Evolutionary conservation across 2,113 vertebrate species (phyloP), one percentile per base, ranked within the genome.

Genomic region (Aspiorhynchus laticeps): DNA sequence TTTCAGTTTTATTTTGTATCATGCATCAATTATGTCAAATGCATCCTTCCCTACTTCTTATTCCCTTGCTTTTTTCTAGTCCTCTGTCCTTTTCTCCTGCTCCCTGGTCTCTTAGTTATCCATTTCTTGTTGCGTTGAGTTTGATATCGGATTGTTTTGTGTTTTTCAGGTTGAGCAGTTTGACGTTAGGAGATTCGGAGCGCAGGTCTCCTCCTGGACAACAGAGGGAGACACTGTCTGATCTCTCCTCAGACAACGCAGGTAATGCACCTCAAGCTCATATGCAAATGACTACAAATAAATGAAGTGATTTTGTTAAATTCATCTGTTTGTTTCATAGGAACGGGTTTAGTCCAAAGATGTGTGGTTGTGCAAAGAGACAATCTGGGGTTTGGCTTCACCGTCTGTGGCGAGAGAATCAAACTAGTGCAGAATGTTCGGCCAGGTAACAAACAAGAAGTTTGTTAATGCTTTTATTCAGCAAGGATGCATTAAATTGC

Each of bases 321-420:
- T 38, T 2, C 12, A 5, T 9, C 2, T 33, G 24, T 63, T 7
- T n/a, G n/a, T 69, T 46, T 67, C 24, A 1, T 86, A 95, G 93
- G 88, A 69, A 87, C 93, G 88, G 97, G 98, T 15, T 94, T 98
- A 65, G 96, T 98, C 36, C 97, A 99, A 43, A 96, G 98, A 86
- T 99, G 97, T 7, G 97, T 99, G 92, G 95, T 99, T 7, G 97
- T 99, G 87, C 97, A 98, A 88, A 97, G 95, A 41, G 98, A 99
- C 93, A 96, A 96, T 86, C 95, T 98, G 84, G 98, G 98, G 51
- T 99, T 99, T 0, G 98, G 98, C 90, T 98, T 99, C 95, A 99
- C 98, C 0, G 97, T 99, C 86, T 98, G 97, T 2, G 97, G 98
- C 3, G 98, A 98, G 88, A 94, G 97, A 14, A 93, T 98, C 0